A percentile compares a stretch with the other conserved stretches of the same genome.
Evolutionary conservation across 2,888 invertebrate species (phyloP).

Genomic region (Drosophila trichaetosa): DNA sequence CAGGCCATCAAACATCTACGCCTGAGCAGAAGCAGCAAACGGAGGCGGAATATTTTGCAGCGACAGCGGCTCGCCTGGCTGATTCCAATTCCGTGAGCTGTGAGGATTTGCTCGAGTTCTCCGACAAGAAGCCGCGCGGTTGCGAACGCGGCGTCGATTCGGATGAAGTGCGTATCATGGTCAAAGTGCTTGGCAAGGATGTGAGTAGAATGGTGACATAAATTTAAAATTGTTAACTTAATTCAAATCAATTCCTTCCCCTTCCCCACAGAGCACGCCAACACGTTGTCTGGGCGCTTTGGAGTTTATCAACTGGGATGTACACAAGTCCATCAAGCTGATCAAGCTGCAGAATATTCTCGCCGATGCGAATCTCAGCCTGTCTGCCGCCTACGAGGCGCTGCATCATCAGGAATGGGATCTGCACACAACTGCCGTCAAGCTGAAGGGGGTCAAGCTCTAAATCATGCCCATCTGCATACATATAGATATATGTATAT

Average conservation of each 20-base stretch:
- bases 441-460: constrained; percentile 75
- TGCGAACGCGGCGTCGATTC: constrained; percentile 93
- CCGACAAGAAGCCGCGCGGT: constrained; percentile 92
- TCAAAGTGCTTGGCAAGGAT: constrained; percentile 92
- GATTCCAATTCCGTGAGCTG: constrained; percentile 94
- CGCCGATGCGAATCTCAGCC: constrained; percentile 69
- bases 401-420: constrained; percentile 84
- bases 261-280: constrained; percentile 87
- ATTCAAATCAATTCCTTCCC: not conserved
- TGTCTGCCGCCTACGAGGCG: constrained; percentile 82
- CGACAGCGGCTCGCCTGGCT: constrained; percentile 77
- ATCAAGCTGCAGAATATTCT: constrained; percentile 84
- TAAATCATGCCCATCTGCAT: constrained; percentile 22
- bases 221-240: not conserved
- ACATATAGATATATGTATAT: not conserved
- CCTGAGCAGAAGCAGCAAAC: constrained; percentile 63
- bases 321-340: constrained; percentile 93
- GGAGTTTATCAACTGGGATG: constrained; percentile 94
- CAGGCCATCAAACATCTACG: constrained; percentile 27
- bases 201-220: constrained; percentile 85
- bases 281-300: constrained; percentile 92
- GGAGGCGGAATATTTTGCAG: constrained; percentile 78
- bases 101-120: constrained; percentile 95
- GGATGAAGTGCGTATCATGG: constrained; percentile 96
- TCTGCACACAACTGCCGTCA: constrained; percentile 83